Base-by-base conservation (phyloP, 1,140 invertebrate species). In the Microvelia longipes region DNA sequence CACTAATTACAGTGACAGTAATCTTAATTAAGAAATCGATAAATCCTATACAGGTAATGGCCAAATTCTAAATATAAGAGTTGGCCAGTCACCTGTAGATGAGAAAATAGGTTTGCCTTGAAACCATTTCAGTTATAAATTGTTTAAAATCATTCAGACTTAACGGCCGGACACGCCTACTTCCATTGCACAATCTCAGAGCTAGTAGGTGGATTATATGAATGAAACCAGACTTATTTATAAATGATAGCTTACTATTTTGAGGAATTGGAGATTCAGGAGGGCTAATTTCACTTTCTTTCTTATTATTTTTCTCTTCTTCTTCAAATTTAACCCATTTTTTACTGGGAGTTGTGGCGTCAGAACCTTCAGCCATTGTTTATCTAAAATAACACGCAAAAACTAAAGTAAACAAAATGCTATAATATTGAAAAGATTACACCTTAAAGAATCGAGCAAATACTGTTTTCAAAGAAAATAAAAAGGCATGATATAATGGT, bases 311-410 rank as follows among this genome's bases (percentile, higher is more conserved):
- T 28, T 68, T 68, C 1, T 73, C 74, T 69, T 78, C 77, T 71
- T 79, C 78, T 72, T 79, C 78, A 73, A 79, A 80, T 67, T 78
- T 72, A 27, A 80, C 79, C 78, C 78, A 80, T 50, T 76, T 76
- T 71, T 76, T 79, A 15, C 65, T 30, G 19, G 74, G 73, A n/a
- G 71, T 25, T 60, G 68, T 62, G 26, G 65, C 70, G 19, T 50
- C 35, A 19, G 35, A 19, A 50, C 35, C 19, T 50, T 50, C 35
- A 19, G 35, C 35, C 35, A 50, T 50, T 50, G 35, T 50, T 50
- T 50, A 50, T n/a, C n/a, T n/a, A n/a, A n/a, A n/a, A n/a, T n/a
- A n/a, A n/a, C n/a, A n/a, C n/a, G n/a, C n/a, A n/a, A n/a, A n/a
- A n/a, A n/a, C n/a, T n/a, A n/a, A n/a, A n/a, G n/a, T n/a, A n/a